phyloP scores from a whole-genome alignment of 2,113 vertebrate genomes.

The Perca flavescens region DNA sequence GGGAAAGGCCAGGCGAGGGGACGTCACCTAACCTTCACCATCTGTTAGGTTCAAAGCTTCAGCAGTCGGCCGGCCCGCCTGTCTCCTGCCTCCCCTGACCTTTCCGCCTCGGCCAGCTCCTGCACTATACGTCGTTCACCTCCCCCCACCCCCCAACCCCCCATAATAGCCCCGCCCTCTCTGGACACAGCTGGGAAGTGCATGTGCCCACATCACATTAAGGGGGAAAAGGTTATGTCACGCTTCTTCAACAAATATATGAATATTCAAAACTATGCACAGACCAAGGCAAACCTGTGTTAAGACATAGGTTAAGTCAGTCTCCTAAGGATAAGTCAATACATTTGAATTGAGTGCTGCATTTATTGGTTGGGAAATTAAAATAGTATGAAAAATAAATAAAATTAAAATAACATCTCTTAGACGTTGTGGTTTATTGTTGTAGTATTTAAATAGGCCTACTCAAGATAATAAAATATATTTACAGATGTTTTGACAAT shows the following conservation, averaged over 20 bases:
- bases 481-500: not conserved
- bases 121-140: constrained; percentile 64
- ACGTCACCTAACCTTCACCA: constrained; percentile 98
- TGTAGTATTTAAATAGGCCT: not conserved
- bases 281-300: constrained; percentile 47
- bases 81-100: constrained; percentile 89
- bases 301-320: constrained; percentile 57
- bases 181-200: constrained; percentile 84
- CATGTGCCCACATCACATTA: constrained; percentile 82
- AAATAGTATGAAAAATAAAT: not conserved
- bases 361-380: constrained; percentile 26
- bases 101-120: constrained; percentile 87
- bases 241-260: constrained; percentile 78
- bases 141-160: constrained; percentile 71
- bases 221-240: constrained; percentile 83
- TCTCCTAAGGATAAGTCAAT: constrained; percentile 32
- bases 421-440: not conserved
- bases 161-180: constrained; percentile 74
- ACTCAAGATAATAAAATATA: not conserved
- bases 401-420: not conserved
- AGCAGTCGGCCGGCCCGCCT: constrained; percentile 86
- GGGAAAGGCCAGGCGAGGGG: constrained; percentile 93
- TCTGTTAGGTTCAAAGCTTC: constrained; percentile 94
- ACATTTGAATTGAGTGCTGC: constrained; percentile 34
- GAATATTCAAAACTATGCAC: constrained; percentile 78